These are phyloP conservation scores for Chelonus formosanus DNA, from an alignment of 2,888 invertebrate genomes.

Conservation along the genomic window DNA sequence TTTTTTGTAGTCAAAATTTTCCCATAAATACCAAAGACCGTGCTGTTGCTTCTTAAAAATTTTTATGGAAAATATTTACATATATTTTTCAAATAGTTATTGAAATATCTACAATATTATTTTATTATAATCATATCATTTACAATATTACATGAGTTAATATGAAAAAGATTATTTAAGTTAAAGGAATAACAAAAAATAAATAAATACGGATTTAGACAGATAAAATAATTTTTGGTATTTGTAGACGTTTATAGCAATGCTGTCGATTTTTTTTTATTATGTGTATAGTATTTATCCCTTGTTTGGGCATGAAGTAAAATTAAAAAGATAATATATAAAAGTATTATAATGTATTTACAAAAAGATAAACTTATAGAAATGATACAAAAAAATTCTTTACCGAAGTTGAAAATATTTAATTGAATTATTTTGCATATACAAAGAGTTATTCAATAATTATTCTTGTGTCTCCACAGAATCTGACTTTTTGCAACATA, in stretches of 20 bases:
- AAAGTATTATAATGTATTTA: constrained; percentile 46
- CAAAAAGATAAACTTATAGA: constrained; percentile 49
- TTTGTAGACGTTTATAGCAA: constrained; percentile 56
- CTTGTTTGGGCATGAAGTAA: constrained; percentile 63
- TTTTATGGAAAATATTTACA: too few species aligned
- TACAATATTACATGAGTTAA: too few species aligned
- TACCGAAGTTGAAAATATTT: too few species aligned
- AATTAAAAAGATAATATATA: constrained; percentile 47
- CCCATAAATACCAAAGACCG: too few species aligned
- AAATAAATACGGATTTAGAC: constrained; percentile 48
- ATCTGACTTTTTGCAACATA: constrained; percentile 71
- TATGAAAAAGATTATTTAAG: constrained; percentile 10
- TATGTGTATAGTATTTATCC: constrained; percentile 61
- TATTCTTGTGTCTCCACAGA: constrained; percentile 64
- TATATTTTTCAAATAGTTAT: too few species aligned
- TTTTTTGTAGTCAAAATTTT: too few species aligned
- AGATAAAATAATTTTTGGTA: constrained; percentile 44
- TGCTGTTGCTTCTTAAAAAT: too few species aligned
- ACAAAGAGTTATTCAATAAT: neutral
- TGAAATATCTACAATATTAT: too few species aligned
- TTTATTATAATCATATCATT: too few species aligned
- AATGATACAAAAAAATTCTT: constrained; percentile 1
- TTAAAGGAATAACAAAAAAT: constrained; percentile 44
- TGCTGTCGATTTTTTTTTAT: constrained; percentile 59
- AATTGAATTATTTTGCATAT: too few species aligned